Percentiles rank a stretch among this genome's conserved stretches.
Evolutionary conservation across 2,113 vertebrate genomes (phyloP).

Genomic region (Lota lota): DNA sequence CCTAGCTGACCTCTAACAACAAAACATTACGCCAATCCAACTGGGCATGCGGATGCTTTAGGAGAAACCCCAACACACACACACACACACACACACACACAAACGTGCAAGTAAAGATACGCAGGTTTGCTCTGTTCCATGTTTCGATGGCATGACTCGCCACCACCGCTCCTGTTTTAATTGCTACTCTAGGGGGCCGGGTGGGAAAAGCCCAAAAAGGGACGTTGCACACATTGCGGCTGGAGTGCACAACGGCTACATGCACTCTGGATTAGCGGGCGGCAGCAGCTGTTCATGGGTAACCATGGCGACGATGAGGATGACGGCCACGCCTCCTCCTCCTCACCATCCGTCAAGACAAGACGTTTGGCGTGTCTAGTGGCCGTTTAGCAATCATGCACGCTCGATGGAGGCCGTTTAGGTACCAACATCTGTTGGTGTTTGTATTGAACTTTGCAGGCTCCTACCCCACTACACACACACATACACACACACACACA

Average conservation of each 20-base stretch:
- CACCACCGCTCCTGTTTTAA: conserved; percentile 21
- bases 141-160: conserved; percentile 26
- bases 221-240: background rate
- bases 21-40: background rate
- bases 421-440: background rate
- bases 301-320: too few species aligned
- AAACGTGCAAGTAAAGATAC: conserved; percentile 11
- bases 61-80: background rate
- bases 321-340: too few species aligned
- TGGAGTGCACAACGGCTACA: conserved; percentile 9
- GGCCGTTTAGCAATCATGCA: conserved; percentile 18
- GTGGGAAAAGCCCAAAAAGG: background rate
- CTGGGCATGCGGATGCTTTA: conserved; percentile 45
- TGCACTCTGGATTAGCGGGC: conserved; percentile 29
- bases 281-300: background rate
- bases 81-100: conserved; percentile 5
- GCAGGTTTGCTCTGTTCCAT: conserved; percentile 41
- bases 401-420: conserved; percentile 25
- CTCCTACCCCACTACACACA: too few species aligned
- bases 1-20: conserved; percentile 20
- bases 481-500: too few species aligned
- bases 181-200: background rate
- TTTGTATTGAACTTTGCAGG: too few species aligned
- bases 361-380: too few species aligned
- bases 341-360: too few species aligned